phyloP scores from a whole-genome alignment of 2,113 vertebrate genomes.

The Zootoca vivipara region DNA sequence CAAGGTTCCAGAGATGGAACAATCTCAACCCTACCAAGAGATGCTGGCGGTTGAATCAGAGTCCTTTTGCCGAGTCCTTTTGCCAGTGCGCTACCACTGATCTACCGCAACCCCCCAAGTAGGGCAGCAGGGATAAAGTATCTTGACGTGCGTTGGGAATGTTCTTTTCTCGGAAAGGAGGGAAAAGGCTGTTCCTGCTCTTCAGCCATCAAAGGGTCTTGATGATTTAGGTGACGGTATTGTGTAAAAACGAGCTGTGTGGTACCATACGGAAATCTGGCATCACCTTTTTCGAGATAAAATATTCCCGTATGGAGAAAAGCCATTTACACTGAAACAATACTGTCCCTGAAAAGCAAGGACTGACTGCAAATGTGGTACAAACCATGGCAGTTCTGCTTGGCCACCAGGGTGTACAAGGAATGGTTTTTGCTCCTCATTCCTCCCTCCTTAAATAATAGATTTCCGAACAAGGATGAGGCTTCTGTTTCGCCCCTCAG shows the following conservation, averaged over 20 bases:
- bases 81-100: too few relatives aligned
- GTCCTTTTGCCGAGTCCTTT: too few relatives aligned
- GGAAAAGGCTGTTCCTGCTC: not conserved
- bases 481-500: accelerated
- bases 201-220: not conserved
- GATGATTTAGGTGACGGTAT: not conserved
- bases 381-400: not conserved
- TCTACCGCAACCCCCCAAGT: too few relatives aligned
- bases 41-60: too few relatives aligned
- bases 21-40: too few relatives aligned
- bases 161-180: not conserved
- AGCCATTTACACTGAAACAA: conserved; percentile 8
- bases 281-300: conserved; percentile 5
- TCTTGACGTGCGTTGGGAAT: not conserved
- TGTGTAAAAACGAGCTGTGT: not conserved
- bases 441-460: accelerated
- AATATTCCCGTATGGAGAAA: conserved; percentile 19
- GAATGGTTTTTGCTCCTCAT: not conserved
- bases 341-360: conserved; percentile 11
- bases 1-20: too few relatives aligned
- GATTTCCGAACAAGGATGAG: not conserved
- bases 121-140: too few relatives aligned
- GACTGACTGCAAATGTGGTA: not conserved
- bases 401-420: accelerated
- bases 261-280: not conserved